Conservation (phyloP, 2,113 vertebrate genomes). For the Gymnobelideus leadbeateri region DNA sequence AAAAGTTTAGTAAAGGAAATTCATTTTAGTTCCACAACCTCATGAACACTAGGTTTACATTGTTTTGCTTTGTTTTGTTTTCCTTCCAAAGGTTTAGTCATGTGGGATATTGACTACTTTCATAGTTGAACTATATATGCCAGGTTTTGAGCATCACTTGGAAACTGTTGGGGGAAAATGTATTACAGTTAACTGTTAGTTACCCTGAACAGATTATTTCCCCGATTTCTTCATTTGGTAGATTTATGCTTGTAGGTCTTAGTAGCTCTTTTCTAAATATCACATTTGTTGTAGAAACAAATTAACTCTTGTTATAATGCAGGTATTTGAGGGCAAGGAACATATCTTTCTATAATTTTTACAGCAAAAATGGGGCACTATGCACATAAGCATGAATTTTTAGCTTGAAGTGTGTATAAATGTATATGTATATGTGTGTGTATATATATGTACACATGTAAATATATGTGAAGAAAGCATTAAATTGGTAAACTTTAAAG, state of each 20-base stretch:
- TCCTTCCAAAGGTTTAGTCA: conserved; percentile 38
- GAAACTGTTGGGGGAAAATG: background rate
- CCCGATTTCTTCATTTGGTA: conserved; percentile 11
- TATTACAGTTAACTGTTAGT: conserved; percentile 27
- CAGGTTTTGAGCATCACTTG: conserved; percentile 31
- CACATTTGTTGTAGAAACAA: conserved; percentile 33
- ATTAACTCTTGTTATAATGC: background rate
- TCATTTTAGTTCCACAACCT: background rate
- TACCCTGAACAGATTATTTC: conserved; percentile 13
- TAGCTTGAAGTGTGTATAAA: background rate
- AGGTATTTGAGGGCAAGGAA: background rate
- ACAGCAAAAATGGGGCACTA: background rate
- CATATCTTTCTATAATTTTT: background rate
- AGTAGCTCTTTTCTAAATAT: conserved; percentile 17
- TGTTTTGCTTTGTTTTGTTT: background rate
- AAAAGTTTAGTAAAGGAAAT: background rate
- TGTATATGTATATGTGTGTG: no score
- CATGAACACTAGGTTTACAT: background rate
- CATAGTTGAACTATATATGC: conserved; percentile 15
- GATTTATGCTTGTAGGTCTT: background rate
- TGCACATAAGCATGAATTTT: background rate
- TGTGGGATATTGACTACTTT: conserved; percentile 30
- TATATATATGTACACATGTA: background rate
- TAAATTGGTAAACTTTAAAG: background rate
- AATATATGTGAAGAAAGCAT: background rate